These are phyloP conservation scores for Varroa destructor DNA, from an alignment of 1,140 invertebrate genomes.

Conservation along the genomic window DNA sequence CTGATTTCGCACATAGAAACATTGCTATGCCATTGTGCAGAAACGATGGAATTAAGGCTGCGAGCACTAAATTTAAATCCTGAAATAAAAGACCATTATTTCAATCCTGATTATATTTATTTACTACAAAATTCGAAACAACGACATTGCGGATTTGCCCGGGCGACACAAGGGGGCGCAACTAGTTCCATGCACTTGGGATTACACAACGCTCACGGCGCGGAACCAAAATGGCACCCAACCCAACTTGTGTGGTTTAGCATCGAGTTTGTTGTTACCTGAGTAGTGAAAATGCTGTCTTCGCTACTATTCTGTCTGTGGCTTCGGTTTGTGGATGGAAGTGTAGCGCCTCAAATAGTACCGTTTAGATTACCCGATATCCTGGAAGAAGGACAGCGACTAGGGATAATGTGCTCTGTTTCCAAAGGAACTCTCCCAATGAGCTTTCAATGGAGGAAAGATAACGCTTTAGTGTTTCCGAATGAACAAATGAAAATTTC, in stretches of 20 bases:
- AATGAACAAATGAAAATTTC: neutral
- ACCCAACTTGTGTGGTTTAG: no score
- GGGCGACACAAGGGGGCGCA: constrained; percentile 11
- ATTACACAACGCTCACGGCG: neutral
- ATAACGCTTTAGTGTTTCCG: neutral
- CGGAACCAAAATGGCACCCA: constrained; percentile 3
- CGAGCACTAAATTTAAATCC: no score
- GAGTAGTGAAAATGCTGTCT: no score
- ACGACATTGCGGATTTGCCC: neutral
- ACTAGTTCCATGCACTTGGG: neutral
- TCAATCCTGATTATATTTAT: no score
- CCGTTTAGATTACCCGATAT: neutral
- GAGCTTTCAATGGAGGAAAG: constrained; percentile 29
- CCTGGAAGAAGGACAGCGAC: constrained; percentile 6
- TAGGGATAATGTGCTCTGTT: constrained; percentile 10
- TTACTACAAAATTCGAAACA: no score
- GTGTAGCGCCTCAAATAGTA: neutral
- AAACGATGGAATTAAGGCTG: no score
- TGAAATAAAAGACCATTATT: no score
- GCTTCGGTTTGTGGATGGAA: neutral
- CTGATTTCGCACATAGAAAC: no score
- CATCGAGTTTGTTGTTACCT: no score
- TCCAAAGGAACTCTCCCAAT: constrained; percentile 14
- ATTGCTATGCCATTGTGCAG: no score
- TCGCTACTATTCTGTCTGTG: no score